Evolutionary conservation across 92 coral and sea anemone species (phyloP).

Genomic region (Actinostola sp.): DNA sequence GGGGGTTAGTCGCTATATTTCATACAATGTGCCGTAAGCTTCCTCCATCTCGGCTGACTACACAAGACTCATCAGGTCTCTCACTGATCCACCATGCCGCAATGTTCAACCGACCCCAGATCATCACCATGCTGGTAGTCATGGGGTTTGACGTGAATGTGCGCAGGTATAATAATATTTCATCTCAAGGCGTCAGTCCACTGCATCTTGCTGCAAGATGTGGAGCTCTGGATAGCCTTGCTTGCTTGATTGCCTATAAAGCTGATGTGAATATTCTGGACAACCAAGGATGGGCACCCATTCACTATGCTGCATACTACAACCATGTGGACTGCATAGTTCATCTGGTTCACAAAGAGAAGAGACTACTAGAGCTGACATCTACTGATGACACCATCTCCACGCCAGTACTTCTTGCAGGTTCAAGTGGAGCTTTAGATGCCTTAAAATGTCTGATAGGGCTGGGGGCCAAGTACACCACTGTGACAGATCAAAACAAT

Average conservation of each 20-base stretch:
- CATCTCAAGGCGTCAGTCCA: slow-evolving; percentile 91
- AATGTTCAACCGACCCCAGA: slow-evolving; percentile 95
- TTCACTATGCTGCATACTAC: slow-evolving; percentile 93
- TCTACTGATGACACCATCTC: slow-evolving; percentile 70
- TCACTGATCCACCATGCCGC: slow-evolving; percentile 99
- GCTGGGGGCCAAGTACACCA: slow-evolving; percentile 62
- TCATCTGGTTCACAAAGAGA: slow-evolving; percentile 80
- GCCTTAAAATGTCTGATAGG: slow-evolving; percentile 83
- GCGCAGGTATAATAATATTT: slow-evolving; percentile 83
- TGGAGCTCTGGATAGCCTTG: slow-evolving; percentile 94
- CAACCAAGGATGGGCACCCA: slow-evolving; percentile 91
- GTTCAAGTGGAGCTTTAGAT: slow-evolving; percentile 95
- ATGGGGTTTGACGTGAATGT: slow-evolving; percentile 95
- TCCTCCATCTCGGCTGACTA: slow-evolving; percentile 90
- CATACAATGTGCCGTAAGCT: slow-evolving; percentile 84
- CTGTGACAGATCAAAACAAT: slow-evolving; percentile 65
- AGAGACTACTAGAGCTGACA: slow-evolving; percentile 78
- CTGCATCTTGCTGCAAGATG: slow-evolving; percentile 94
- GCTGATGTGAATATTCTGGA: slow-evolving; percentile 91
- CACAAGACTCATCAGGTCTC: slow-evolving; percentile 91
- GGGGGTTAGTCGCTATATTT: slow-evolving; percentile 87
- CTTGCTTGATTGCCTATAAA: slow-evolving; percentile 91
- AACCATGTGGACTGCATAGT: slow-evolving; percentile 92
- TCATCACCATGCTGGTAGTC: slow-evolving; percentile 85
- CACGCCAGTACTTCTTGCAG: slow-evolving; percentile 92